Evolutionary conservation across 2,797 vertebrate species (phyloP), one percentile per base, ranked within the genome.

Genomic region (Morus bassanus): DNA sequence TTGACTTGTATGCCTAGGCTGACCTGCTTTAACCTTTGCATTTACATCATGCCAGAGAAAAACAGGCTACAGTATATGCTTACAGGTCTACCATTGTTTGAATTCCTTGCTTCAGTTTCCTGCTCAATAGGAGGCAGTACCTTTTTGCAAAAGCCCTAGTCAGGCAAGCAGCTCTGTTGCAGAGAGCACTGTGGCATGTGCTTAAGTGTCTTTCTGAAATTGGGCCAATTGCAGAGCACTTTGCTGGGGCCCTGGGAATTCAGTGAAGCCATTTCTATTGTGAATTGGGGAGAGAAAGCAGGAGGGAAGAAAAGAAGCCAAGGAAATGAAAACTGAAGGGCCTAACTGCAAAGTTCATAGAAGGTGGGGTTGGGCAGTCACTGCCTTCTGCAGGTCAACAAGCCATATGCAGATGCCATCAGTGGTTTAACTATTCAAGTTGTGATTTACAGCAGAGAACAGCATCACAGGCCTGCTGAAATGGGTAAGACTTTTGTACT

Each of bases 391-490:
- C 48, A 37, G 18, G 37, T 19, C 51, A 70, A 22, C 22, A 19
- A 63, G 60, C 35, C 45, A 28, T 21, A 61, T 0, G 0, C 0
- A n/a, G 33, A 18, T 22, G 63, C 21, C 59, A 53, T 9, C 28
- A 22, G 8, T 2, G 10, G 39, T 33, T 67, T 59, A 43, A 31
- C 51, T 50, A 9, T 17, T 51, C n/a, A 10, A 43, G 64, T 3
- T 41, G 56, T 27, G 46, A 74, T 78, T 81, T 63, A 33, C 50
- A 75, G 61, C 45, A 30, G 7, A 46, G 65, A 59, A 6, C 28
- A 79, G 48, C n/a, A 43, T 2, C 53, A 11, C 37, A 50, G 41
- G 39, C 35, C 82, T 56, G 41, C 51, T 82, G 51, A 60, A 60
- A 64, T 1, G 4, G 10, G 41, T 18, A 50, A 35, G 68, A 9